A percentile compares a stretch with the other conserved stretches of the same genome.
Conservation (phyloP, 2,797 vertebrate genomes). For the Ciconia nigra region DNA sequence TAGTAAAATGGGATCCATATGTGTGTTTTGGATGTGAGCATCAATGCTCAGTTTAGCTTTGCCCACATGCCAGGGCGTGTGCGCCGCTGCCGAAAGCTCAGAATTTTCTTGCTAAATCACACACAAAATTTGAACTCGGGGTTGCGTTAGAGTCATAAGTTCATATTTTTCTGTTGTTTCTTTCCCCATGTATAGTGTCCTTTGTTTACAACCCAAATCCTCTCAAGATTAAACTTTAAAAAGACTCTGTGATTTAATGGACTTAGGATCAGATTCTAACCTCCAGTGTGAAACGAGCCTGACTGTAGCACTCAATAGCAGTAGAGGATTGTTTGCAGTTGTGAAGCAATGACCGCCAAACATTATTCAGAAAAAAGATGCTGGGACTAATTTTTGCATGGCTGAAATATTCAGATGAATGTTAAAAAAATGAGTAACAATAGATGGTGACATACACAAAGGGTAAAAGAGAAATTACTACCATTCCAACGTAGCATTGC, state of each 20-base stretch:
- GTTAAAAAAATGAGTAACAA: conserved; percentile 3
- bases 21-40: conserved; percentile 49
- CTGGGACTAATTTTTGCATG: conserved; percentile 15
- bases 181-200: conserved; percentile 69
- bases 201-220: conserved; percentile 78
- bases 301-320: conserved; percentile 28
- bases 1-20: conserved; percentile 61
- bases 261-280: conserved; percentile 66
- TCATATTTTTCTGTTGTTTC: conserved; percentile 72
- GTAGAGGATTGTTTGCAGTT: conserved; percentile 61
- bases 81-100: not conserved
- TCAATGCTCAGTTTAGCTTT: conserved; percentile 2
- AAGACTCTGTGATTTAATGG: conserved; percentile 71
- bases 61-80: not conserved
- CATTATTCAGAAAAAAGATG: not conserved
- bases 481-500: not conserved
- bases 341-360: conserved; percentile 31
- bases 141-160: conserved; percentile 68
- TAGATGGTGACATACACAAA: not conserved
- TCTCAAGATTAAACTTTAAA: conserved; percentile 75
- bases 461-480: conserved; percentile 7
- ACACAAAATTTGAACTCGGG: conserved; percentile 64
- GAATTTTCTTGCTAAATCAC: conserved; percentile 64
- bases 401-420: conserved; percentile 27
- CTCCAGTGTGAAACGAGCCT: conserved; percentile 46